phyloP scores from a whole-genome alignment of 1,140 invertebrate species.

The Asbolus verrucosus region DNA sequence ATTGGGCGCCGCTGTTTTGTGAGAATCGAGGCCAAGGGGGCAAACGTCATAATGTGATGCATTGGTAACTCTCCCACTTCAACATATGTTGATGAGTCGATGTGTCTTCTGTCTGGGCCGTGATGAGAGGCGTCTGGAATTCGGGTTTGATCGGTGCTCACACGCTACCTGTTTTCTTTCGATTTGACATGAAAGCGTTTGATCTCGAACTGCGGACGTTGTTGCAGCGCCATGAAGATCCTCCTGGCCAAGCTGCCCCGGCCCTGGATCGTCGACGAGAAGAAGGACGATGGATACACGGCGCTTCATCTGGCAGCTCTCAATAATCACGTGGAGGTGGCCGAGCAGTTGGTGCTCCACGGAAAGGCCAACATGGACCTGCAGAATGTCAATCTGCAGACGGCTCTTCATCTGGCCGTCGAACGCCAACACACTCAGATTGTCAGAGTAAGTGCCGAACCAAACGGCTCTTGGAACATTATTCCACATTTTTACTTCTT shows the following conservation, averaged over 20 bases:
- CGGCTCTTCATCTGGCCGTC: slow-evolving; percentile 93
- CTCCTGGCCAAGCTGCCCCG: slow-evolving; percentile 89
- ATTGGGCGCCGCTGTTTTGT: slow-evolving; percentile 47
- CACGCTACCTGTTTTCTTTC: slow-evolving; percentile 15
- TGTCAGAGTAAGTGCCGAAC: slow-evolving; percentile 76
- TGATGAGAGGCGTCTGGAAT: slow-evolving; percentile 8
- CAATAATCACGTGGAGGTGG: slow-evolving; percentile 98
- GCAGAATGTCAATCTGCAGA: slow-evolving; percentile 96
- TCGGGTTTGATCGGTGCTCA: too few species aligned
- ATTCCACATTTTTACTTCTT: too few species aligned
- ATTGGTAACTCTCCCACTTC: slow-evolving; percentile 53
- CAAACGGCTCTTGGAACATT: background rate
- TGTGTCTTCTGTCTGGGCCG: slow-evolving; percentile 43
- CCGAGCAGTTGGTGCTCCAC: slow-evolving; percentile 86
- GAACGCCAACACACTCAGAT: slow-evolving; percentile 97
- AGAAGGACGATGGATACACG: slow-evolving; percentile 98
- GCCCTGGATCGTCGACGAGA: slow-evolving; percentile 98
- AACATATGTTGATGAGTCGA: slow-evolving; percentile 51
- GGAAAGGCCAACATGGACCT: slow-evolving; percentile 94
- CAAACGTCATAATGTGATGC: slow-evolving; percentile 51
- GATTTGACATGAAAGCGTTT: too few species aligned
- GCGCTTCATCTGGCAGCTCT: slow-evolving; percentile 94
- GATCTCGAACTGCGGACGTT: too few species aligned
- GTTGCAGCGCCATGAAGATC: slow-evolving; percentile 96
- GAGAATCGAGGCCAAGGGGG: slow-evolving; percentile 47